These are phyloP conservation scores for Oreonectes daqikongensis DNA, from an alignment of 2,797 vertebrate species.

Conservation along the genomic window DNA sequence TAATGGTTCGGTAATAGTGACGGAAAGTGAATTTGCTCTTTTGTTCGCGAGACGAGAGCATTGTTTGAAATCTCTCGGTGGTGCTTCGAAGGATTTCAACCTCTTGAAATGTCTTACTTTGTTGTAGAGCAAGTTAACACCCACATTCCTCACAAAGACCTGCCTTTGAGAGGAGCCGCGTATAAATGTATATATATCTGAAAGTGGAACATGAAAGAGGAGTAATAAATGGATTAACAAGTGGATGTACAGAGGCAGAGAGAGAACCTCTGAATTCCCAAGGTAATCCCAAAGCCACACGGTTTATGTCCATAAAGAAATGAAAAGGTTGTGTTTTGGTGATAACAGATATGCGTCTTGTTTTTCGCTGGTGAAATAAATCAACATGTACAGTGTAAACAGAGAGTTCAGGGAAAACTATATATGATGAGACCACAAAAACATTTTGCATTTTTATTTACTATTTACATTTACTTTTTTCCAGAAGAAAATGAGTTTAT, in stretches of 20 bases:
- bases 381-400: background rate
- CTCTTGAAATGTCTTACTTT: slow-evolving; percentile 54
- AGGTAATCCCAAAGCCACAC: slow-evolving; percentile 30
- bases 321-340: slow-evolving; percentile 28
- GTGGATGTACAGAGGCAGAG: slow-evolving; percentile 46
- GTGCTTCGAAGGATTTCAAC: slow-evolving; percentile 47
- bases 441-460: no score
- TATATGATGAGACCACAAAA: background rate
- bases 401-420: background rate
- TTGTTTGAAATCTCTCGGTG: slow-evolving; percentile 53
- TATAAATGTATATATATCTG: slow-evolving; percentile 33
- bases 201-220: slow-evolving; percentile 54
- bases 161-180: slow-evolving; percentile 19
- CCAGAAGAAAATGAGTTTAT: no score
- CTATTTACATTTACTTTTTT: no score
- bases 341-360: slow-evolving; percentile 24
- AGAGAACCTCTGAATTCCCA: slow-evolving; percentile 43
- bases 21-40: slow-evolving; percentile 68
- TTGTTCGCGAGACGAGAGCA: slow-evolving; percentile 55
- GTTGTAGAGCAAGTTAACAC: slow-evolving; percentile 52
- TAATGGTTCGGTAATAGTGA: slow-evolving; percentile 53
- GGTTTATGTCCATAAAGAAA: slow-evolving; percentile 31
- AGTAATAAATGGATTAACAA: slow-evolving; percentile 53
- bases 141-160: slow-evolving; percentile 51
- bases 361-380: slow-evolving; percentile 32